A percentile compares a stretch with the other conserved stretches of the same genome.
phyloP scores from a whole-genome alignment of 1,140 invertebrate species.

The Pseudomyrmex concolor region DNA sequence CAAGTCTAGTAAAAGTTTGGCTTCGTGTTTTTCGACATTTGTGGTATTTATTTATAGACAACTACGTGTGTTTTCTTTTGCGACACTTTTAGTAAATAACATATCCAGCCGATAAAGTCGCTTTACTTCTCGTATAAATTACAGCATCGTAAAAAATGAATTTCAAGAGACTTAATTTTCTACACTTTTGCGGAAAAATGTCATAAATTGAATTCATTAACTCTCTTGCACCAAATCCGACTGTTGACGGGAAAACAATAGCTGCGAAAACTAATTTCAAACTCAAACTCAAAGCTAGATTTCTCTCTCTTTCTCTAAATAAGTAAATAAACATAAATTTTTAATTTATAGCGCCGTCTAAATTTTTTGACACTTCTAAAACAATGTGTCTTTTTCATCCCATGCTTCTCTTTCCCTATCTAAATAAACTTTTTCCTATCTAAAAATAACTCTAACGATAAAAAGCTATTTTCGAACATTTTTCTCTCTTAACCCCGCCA shows the following conservation, averaged over 20 bases:
- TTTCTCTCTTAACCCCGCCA: slow-evolving; percentile 34
- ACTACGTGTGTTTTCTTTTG: neutral
- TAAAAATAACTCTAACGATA: no score
- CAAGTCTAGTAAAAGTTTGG: neutral
- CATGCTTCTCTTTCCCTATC: neutral
- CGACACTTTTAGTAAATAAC: neutral
- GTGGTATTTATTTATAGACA: neutral
- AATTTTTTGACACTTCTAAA: neutral
- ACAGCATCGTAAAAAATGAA: neutral
- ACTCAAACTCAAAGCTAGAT: neutral
- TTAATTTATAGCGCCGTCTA: neutral
- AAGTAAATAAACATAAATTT: neutral
- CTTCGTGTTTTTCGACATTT: neutral
- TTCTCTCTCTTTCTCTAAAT: neutral
- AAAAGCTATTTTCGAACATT: slow-evolving; percentile 14
- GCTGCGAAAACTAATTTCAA: neutral
- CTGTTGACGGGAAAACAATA: slow-evolving; percentile 7
- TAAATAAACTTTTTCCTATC: no score
- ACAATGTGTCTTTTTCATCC: neutral
- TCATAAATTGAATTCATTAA: neutral
- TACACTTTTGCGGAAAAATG: neutral
- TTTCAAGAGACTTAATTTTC: neutral
- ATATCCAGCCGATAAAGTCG: no score
- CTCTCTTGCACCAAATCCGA: slow-evolving; percentile 13
- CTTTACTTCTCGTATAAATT: neutral